These are phyloP conservation scores for Papilio glaucus DNA, from an alignment of 1,140 invertebrate species.

Conservation along the genomic window DNA sequence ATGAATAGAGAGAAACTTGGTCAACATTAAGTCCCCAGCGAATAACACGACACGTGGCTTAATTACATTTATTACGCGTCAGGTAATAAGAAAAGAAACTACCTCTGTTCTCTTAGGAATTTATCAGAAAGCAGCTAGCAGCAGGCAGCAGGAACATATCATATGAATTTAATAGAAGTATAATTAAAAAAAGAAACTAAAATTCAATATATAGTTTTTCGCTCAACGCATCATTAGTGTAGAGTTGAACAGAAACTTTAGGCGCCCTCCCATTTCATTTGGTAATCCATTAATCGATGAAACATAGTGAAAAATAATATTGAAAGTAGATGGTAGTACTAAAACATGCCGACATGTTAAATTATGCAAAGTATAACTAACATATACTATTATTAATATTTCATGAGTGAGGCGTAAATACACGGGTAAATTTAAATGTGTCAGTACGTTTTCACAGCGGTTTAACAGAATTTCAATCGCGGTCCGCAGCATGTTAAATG, in stretches of 20 bases:
- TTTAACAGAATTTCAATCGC: constrained; percentile 37
- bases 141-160: not conserved
- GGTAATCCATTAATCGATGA: too few species aligned
- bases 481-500: constrained; percentile 32
- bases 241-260: too few species aligned
- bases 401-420: constrained; percentile 15
- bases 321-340: not conserved
- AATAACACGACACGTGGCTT: constrained; percentile 3
- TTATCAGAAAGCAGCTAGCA: not conserved
- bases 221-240: too few species aligned
- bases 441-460: constrained; percentile 26
- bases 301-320: not conserved
- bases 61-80: constrained; percentile 2
- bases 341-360: not conserved
- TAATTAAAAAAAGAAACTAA: not conserved
- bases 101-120: not conserved
- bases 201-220: not conserved
- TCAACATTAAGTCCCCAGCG: not conserved
- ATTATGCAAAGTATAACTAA: constrained; percentile 5
- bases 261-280: too few species aligned
- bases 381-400: constrained; percentile 4
- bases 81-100: constrained; percentile 19
- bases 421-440: constrained; percentile 9
- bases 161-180: not conserved
- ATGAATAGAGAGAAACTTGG: not conserved